Evolutionary conservation across 2,888 invertebrate species (phyloP).

Genomic region (Fragum sueziense): DNA sequence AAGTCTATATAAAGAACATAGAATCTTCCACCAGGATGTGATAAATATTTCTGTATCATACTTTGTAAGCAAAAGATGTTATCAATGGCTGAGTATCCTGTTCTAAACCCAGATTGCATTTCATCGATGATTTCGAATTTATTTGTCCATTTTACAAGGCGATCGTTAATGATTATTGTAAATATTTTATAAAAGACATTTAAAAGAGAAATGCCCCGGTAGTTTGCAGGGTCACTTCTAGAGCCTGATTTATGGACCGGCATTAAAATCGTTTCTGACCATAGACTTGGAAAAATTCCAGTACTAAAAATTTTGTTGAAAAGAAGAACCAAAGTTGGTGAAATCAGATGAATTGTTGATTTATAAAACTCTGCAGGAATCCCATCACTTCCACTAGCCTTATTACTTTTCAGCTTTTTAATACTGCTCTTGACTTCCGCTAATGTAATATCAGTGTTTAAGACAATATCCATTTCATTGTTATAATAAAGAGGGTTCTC

Average conservation of each 20-base stretch:
- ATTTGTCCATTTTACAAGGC: not conserved
- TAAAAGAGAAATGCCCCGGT: slow-evolving; percentile 37
- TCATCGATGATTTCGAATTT: slow-evolving; percentile 2
- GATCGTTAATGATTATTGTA: not conserved
- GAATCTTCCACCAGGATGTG: too few species aligned
- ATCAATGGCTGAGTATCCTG: slow-evolving; percentile 10
- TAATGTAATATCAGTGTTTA: not conserved
- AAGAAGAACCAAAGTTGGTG: not conserved
- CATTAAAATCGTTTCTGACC: not conserved
- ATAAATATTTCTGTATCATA: too few species aligned
- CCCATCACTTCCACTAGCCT: not conserved
- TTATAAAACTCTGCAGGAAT: slow-evolving; percentile 9
- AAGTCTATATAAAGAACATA: too few species aligned
- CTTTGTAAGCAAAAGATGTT: too few species aligned
- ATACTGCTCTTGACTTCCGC: not conserved
- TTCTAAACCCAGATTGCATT: slow-evolving; percentile 8
- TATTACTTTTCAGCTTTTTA: not conserved
- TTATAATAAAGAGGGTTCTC: not conserved
- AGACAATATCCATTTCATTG: not conserved
- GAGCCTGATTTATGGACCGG: not conserved
- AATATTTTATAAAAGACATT: slow-evolving; percentile 31
- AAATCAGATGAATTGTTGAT: not conserved
- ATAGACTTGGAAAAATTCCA: not conserved
- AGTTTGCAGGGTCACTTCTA: slow-evolving; percentile 24
- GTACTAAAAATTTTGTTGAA: not conserved